phyloP scores from a whole-genome alignment of 2,888 invertebrate species.

The Flexamia atlantica region DNA sequence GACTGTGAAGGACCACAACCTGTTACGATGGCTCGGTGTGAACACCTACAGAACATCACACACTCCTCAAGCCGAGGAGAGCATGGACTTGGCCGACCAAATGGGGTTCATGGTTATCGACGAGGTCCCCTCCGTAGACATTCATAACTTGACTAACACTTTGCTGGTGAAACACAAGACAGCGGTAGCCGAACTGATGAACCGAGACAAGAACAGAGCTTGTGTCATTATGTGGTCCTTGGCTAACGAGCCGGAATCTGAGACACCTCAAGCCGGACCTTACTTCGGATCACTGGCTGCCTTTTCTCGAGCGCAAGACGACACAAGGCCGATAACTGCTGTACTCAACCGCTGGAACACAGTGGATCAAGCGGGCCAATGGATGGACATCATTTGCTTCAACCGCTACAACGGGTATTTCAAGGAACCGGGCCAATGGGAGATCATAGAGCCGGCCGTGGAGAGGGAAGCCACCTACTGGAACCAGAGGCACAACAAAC shows the following conservation, averaged over 20 bases:
- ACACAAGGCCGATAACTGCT: constrained; percentile 91
- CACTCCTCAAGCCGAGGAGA: constrained; percentile 98
- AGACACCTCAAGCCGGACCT: constrained; percentile 81
- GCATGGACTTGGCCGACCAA: constrained; percentile 95
- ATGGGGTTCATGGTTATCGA: constrained; percentile 96
- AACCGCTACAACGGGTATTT: constrained; percentile 99
- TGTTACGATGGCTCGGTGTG: constrained; percentile 96
- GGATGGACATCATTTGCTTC: constrained; percentile 93
- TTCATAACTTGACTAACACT: constrained; percentile 84
- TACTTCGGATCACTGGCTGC: constrained; percentile 89
- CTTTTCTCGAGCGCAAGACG: constrained; percentile 88
- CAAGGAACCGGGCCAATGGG: constrained; percentile 87
- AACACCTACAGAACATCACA: constrained; percentile 98
- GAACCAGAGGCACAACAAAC: constrained; percentile 89
- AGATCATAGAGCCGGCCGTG: constrained; percentile 85
- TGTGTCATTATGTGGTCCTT: constrained; percentile 99
- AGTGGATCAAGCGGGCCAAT: constrained; percentile 82
- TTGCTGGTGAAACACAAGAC: constrained; percentile 89
- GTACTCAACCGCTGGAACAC: constrained; percentile 82
- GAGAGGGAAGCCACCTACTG: constrained; percentile 88
- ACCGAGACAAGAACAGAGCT: constrained; percentile 96
- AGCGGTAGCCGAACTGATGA: constrained; percentile 91
- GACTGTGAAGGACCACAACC: constrained; percentile 93
- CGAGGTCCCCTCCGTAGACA: constrained; percentile 96
- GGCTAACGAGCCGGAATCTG: constrained; percentile 94